Base-by-base conservation (phyloP, 2,113 vertebrate genomes). In the Eira barbara region DNA sequence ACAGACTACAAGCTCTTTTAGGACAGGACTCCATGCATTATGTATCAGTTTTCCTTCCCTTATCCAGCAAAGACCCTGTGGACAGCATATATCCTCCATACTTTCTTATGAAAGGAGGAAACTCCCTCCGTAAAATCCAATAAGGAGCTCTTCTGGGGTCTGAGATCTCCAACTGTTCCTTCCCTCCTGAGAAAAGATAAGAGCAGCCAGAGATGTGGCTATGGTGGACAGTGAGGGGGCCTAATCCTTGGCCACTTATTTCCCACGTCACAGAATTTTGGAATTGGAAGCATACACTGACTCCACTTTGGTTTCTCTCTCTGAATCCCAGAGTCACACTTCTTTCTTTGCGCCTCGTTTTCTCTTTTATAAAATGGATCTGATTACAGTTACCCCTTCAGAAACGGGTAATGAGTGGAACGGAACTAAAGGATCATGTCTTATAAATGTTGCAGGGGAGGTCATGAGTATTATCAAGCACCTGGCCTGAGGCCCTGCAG, bases 341-440 rank as follows among this genome's bases (percentile, higher is more conserved):
- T 76, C 25, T 73, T 55, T 93, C 69, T 96, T 59, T 57, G 25
- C 13, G 42, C 42, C 55, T 98, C 47, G 49, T 34, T 59, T 74
- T 73, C 29, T 52, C 55, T 81, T 82, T 80, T 87, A 4, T 81
- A 80, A 97, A 95, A 94, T 80, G 61, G 79, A 74, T 49, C 85
- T 42, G 74, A 59, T 73, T 73, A 79, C 9, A 52, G 76, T 89
- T 36, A 92, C 13, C 61, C 89, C 83, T 57, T 86, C 47, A 73
- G 69, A 80, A 17, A 90, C 3, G 39, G 49, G 36, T 45, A 84
- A 81, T 34, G 76, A 84, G 20, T 39, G 45, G 45, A 87, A 69
- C 31, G 63, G 36, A 71, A 76, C 10, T 55, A 31, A 83, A 45
- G 31, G 78, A 52, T n/a, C 49, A 15, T 6, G 49, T 15, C 78